Base-by-base conservation (phyloP, 2,888 invertebrate species). In the Amorpha juglandis region DNA sequence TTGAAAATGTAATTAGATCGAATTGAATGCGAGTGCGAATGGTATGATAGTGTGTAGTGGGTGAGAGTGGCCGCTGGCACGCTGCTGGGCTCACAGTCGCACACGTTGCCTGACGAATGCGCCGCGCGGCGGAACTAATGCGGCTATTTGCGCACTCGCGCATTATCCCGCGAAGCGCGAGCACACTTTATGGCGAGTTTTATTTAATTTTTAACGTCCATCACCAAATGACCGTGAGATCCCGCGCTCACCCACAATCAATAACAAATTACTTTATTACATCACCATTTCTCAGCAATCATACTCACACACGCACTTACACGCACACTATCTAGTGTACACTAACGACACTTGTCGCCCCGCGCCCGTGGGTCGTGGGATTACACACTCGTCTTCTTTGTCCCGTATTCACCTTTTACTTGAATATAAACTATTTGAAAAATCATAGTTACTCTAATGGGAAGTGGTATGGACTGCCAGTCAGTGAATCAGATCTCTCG, bases 41-140 rank as follows among this genome's bases (percentile, higher is more conserved):
- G 67, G 73, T 74, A 35, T 53, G 53, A 14, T n/a, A 33, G 48
- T 8, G 16, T 50, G 16, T 7, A 16, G 16, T 7, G 16, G 16
- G 50, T 50, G 50, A 8, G 1, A n/a, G 16, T 35, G 53, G 27
- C 14, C 8, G 53, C 33, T 27, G 53, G 33, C n/a, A n/a, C n/a
- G 65, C 65, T 35, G 64, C 53, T 62, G 64, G 70, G 58, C 64
- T 68, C 68, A 64, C n/a, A 73, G 67, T 71, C 82, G 75, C 86
- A 79, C 85, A 81, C 82, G 79, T 72, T 75, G 88, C 86, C 69
- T 79, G 86, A 84, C 88, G 83, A 87, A 88, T 88, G 80, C 80
- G 80, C 74, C 70, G 79, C 78, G 55, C 48, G 33, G 83, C 80
- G 84, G 80, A 82, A 82, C 86, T 72, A 85, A 86, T 83, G 72